A percentile compares a stretch with the other conserved stretches of the same genome.
These are phyloP conservation scores for Bhutanitis thaidina DNA, from an alignment of 2,888 invertebrate genomes.

Conservation along the genomic window DNA sequence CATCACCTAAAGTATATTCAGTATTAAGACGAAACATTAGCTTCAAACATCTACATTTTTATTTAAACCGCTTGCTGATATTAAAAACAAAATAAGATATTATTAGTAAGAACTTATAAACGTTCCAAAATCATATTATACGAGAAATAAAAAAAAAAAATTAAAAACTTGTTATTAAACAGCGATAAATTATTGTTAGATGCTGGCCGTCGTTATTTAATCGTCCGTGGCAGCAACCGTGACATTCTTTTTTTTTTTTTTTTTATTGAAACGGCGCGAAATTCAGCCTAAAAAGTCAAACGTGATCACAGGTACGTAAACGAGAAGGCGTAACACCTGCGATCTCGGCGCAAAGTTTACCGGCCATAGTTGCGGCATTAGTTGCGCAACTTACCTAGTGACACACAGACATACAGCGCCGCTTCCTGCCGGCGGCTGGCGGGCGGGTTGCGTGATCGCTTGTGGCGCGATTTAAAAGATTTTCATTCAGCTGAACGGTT, in stretches of 20 bases:
- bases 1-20: too few species aligned
- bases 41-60: too few species aligned
- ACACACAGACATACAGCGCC: constrained; percentile 21
- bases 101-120: too few species aligned
- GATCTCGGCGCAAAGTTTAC: constrained; percentile 3
- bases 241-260: constrained; percentile 11
- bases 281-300: constrained; percentile 14
- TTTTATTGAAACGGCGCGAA: not conserved
- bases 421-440: constrained; percentile 16
- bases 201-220: too few species aligned
- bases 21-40: too few species aligned
- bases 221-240: not conserved
- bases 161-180: too few species aligned
- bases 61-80: too few species aligned
- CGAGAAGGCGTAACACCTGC: not conserved
- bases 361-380: constrained; percentile 10
- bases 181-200: too few species aligned
- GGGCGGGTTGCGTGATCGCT: constrained; percentile 15
- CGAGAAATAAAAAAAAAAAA: too few species aligned
- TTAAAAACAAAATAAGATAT: too few species aligned
- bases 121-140: too few species aligned
- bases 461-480: not conserved
- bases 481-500: not conserved
- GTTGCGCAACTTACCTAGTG: constrained; percentile 28
- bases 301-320: not conserved